Percentiles rank a stretch among this genome's conserved stretches.
Evolutionary conservation across 2,888 invertebrate species (phyloP).

Genomic region (Lypha dubia): DNA sequence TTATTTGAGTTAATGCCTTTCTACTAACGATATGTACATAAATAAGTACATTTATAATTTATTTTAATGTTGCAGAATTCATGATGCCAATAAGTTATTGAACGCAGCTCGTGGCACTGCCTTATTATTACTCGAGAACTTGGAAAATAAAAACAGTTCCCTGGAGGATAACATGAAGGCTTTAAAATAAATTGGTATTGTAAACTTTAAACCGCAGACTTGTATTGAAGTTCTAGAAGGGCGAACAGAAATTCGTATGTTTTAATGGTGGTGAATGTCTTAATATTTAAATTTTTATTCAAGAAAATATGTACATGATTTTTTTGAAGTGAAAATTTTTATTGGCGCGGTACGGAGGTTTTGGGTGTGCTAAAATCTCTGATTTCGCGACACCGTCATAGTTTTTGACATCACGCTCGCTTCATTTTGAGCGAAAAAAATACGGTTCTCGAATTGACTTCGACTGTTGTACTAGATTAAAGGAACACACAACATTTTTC

Average conservation of each 20-base stretch:
- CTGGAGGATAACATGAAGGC: slow-evolving; percentile 84
- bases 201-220: slow-evolving; percentile 84
- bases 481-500: no score
- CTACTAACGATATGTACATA: no score
- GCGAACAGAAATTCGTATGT: slow-evolving; percentile 84
- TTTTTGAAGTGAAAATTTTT: no score
- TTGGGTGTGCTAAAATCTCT: no score
- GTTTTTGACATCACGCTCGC: no score
- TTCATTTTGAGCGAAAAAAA: no score
- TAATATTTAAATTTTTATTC: not conserved
- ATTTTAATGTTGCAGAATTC: slow-evolving; percentile 85
- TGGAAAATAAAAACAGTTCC: slow-evolving; percentile 83
- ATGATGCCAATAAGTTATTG: slow-evolving; percentile 90
- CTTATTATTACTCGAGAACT: slow-evolving; percentile 87
- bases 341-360: no score
- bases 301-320: no score
- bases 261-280: slow-evolving; percentile 45
- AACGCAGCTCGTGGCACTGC: slow-evolving; percentile 91
- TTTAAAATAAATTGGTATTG: slow-evolving; percentile 86
- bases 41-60: slow-evolving; percentile 57
- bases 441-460: no score
- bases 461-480: no score
- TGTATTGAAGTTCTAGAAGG: slow-evolving; percentile 85
- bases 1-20: no score
- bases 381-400: no score